Evolutionary conservation across 1,140 invertebrate genomes (phyloP).

Genomic region (Drosophila sp.): DNA sequence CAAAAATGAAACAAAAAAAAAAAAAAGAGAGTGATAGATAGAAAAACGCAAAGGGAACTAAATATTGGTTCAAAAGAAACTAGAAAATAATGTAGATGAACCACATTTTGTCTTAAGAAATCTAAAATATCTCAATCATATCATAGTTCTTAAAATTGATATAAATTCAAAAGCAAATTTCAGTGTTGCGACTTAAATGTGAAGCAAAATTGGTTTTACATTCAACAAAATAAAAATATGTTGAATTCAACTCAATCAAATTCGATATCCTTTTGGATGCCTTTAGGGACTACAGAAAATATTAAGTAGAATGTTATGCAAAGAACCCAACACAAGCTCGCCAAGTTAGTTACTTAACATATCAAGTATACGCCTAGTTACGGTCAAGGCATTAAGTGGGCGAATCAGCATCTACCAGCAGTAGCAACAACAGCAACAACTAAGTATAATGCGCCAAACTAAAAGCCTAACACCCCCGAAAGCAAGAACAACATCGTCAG

Average conservation of each 20-base stretch:
- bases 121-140: too few relatives aligned
- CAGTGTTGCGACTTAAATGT: too few relatives aligned
- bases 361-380: conserved; percentile 48
- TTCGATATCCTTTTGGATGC: neutral
- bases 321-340: conserved; percentile 37
- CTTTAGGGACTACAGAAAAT: neutral
- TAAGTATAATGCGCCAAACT: conserved; percentile 69
- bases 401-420: conserved; percentile 33
- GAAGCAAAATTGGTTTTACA: too few relatives aligned
- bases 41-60: too few relatives aligned
- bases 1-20: too few relatives aligned
- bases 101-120: too few relatives aligned
- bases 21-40: too few relatives aligned
- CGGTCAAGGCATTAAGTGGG: conserved; percentile 59
- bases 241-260: neutral
- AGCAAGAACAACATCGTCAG: conserved; percentile 27
- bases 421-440: conserved; percentile 16
- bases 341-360: conserved; percentile 49
- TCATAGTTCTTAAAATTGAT: too few relatives aligned
- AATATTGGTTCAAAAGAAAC: too few relatives aligned
- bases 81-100: too few relatives aligned
- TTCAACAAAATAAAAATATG: too few relatives aligned
- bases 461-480: conserved; percentile 68
- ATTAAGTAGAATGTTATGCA: conserved; percentile 23
- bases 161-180: too few relatives aligned